Base-by-base conservation (phyloP, 2,113 vertebrate species). In the Pongo pygmaeus region DNA sequence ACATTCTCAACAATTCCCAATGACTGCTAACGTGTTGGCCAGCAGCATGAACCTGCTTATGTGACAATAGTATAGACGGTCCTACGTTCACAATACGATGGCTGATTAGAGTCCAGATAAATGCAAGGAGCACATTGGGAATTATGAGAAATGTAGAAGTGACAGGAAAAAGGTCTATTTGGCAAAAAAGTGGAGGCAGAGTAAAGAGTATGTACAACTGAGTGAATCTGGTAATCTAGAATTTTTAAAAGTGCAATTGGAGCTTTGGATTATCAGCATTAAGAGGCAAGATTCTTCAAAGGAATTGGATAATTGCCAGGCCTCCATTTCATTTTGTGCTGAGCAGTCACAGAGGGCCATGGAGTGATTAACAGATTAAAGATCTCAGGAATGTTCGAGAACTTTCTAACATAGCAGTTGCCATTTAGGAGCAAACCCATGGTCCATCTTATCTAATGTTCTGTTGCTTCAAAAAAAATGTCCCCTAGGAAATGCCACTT, bases 271-370 rank as follows among this genome's bases (percentile, higher is more conserved):
- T 94, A 93, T 84, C 57, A 22, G 32, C 38, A 84, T 61, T 70
- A 94, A 67, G 89, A 89, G 30, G 50, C 74, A 94, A 77, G 48
- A 95, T 75, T 92, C 74, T 97, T 79, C 12, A 86, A 97, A 92
- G 72, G 30, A 96, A 87, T 1, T 92, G 75, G 61, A 86, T 61
- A 57, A n/a, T 72, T 81, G 61, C 84, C 92, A 96, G 96, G 52
- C 70, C 35, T 93, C 14, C 14, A 8, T 70, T 95, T 94, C 80
- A 75, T 89, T 96, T 77, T 27, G 59, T 93, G 90, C 84, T 57
- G 77, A 86, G 70, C 22, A 72, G 17, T 87, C 52, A 50, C 12
- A 40, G 69, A 93, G 9, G 25, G 27, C 17, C 52, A 64, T 27
- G 30, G 55, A 67, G 48, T 75, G 78, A 97, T 75, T 50, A 95